phyloP scores from a whole-genome alignment of 2,888 invertebrate genomes.

The Branchellion lobata region DNA sequence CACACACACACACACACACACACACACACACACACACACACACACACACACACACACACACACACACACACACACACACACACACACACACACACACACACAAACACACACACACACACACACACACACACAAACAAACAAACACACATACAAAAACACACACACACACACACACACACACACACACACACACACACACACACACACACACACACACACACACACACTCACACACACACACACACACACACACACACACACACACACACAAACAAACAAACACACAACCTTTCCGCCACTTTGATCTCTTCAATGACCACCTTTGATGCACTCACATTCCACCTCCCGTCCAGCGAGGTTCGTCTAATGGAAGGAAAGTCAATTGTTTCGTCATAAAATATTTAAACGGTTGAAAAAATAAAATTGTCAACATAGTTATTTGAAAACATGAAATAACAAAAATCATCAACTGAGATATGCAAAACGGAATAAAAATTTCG shows the following conservation, averaged over 20 bases:
- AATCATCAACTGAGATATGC: too few relatives aligned
- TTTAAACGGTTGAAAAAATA: too few relatives aligned
- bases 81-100: slow-evolving; percentile 24
- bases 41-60: slow-evolving; percentile 28
- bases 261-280: not conserved
- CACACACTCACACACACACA: slow-evolving; percentile 8
- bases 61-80: slow-evolving; percentile 17
- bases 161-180: slow-evolving; percentile 35
- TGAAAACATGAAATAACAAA: too few relatives aligned
- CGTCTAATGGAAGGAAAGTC: not conserved
- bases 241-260: slow-evolving; percentile 16
- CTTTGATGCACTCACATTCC: slow-evolving; percentile 3
- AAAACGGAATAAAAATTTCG: too few relatives aligned
- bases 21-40: slow-evolving; percentile 38
- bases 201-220: slow-evolving; percentile 23
- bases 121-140: slow-evolving; percentile 21
- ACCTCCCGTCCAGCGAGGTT: not conserved
- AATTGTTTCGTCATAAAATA: too few relatives aligned
- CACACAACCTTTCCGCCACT: not conserved
- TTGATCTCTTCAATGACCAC: slow-evolving; percentile 16
- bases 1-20: not conserved
- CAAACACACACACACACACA: not conserved
- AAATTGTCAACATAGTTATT: too few relatives aligned
- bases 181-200: slow-evolving; percentile 15
- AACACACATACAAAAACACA: slow-evolving; percentile 26